A percentile compares a stretch with the other conserved stretches of the same genome.
phyloP scores from a whole-genome alignment of 2,113 vertebrate species.

The Lamprotornis superbus region DNA sequence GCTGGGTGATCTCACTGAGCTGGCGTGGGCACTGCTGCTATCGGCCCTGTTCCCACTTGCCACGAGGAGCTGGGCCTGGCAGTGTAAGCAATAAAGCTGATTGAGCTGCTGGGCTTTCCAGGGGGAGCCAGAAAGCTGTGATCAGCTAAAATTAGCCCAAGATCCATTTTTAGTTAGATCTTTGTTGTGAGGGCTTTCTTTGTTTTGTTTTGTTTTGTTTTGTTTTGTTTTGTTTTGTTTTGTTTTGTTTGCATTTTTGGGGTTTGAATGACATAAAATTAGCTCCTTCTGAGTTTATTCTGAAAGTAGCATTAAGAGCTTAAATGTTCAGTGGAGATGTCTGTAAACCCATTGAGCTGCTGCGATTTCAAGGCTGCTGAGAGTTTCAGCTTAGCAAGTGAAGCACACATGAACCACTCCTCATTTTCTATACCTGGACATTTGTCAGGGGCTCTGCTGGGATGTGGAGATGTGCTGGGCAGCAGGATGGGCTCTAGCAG shows the following conservation, averaged over 20 bases:
- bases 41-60: neutral
- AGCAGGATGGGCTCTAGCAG: neutral
- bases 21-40: neutral
- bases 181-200: neutral
- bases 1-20: neutral
- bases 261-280: constrained; percentile 6
- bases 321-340: neutral
- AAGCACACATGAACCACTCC: neutral
- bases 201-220: neutral
- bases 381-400: neutral
- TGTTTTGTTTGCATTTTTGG: constrained; percentile 22
- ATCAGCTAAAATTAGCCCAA: constrained; percentile 13
- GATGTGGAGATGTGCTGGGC: rapidly evolving
- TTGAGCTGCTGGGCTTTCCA: constrained; percentile 4
- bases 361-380: neutral
- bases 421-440: neutral
- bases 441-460: neutral
- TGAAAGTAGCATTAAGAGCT: neutral
- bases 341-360: neutral
- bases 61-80: neutral
- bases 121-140: neutral
- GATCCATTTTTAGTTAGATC: neutral
- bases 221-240: neutral
- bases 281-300: constrained; percentile 6
- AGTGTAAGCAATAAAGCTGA: neutral